Evolutionary conservation across 1,140 invertebrate species (phyloP), one percentile per base, ranked within the genome.

Genomic region (Parapsyche elsis): DNA sequence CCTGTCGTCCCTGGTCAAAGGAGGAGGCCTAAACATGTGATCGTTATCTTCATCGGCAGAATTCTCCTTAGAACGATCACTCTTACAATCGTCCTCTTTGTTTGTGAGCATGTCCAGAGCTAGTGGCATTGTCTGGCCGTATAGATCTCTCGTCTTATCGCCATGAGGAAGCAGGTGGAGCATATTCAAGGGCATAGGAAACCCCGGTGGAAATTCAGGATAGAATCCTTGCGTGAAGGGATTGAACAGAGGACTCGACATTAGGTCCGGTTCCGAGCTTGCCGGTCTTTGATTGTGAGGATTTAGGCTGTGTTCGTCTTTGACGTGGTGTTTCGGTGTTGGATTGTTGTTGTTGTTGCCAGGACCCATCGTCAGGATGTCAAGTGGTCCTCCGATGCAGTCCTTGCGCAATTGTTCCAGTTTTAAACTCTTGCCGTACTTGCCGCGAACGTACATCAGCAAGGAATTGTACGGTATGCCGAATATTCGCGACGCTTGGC

Each of bases 381-480:
- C 94, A 5, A 93, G 91, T 57, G 89, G 93, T 0, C 92, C 93
- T 70, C 93, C 94, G 84, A 95, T 94, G 87, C 95, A 96, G 85
- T 96, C 95, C 88, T 95, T 96, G 84, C 95, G 91, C 23, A 97
- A 88, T 84, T 96, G 94, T 84, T 97, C 95, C 57, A 97, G 88
- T 84, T 96, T 96, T 21, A 96, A 88, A 83, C 94, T 95, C 86
- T 97, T 97, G 0, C 95, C 95, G 85, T 96, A 96, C 85, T 97
- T 97, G 14, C 95, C 95, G n/a, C 95, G 89, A 5, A 97, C 95
- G 87, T 97, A 97, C 95, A 96, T 96, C 14, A 97, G 89, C 0
- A 97, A 88, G 21, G 94, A 95, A 87, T 97, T 97, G 90, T 97
- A 97, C 0, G 95, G 95, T 71, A 97, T 97, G 5, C 95, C 95